Percentiles rank a stretch among this genome's conserved stretches.
These are phyloP conservation scores for Neosilurus hyrtlii DNA, from an alignment of 2,797 vertebrate genomes.

Conservation along the genomic window DNA sequence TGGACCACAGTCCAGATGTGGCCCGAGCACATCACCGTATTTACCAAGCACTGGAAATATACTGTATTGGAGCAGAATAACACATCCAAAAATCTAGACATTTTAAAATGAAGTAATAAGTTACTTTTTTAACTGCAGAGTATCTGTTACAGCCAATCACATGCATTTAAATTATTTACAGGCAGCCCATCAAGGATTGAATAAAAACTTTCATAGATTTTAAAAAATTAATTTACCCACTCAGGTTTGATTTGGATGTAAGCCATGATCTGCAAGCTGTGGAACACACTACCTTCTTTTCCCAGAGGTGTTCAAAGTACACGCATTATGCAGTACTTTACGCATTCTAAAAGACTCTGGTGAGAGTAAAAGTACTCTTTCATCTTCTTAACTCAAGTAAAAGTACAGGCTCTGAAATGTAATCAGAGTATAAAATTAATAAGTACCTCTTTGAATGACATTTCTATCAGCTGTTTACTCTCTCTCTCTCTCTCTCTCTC, in stretches of 20 bases:
- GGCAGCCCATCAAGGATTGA: neutral
- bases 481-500: no score
- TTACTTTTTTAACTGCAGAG: neutral
- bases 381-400: no score
- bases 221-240: neutral
- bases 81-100: neutral
- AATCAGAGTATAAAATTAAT: no score
- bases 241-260: neutral
- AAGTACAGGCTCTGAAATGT: no score
- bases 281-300: no score
- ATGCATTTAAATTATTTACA: neutral
- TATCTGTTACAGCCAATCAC: neutral
- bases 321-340: no score
- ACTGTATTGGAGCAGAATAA: neutral
- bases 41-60: neutral
- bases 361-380: no score
- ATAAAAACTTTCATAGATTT: neutral
- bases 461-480: no score
- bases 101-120: neutral
- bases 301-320: no score
- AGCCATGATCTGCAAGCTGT: neutral
- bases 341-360: no score
- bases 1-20: constrained; percentile 8
- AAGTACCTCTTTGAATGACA: no score
- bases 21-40: neutral